Base-by-base conservation (phyloP, 2,797 vertebrate genomes). In the Monodelphis domestica region DNA sequence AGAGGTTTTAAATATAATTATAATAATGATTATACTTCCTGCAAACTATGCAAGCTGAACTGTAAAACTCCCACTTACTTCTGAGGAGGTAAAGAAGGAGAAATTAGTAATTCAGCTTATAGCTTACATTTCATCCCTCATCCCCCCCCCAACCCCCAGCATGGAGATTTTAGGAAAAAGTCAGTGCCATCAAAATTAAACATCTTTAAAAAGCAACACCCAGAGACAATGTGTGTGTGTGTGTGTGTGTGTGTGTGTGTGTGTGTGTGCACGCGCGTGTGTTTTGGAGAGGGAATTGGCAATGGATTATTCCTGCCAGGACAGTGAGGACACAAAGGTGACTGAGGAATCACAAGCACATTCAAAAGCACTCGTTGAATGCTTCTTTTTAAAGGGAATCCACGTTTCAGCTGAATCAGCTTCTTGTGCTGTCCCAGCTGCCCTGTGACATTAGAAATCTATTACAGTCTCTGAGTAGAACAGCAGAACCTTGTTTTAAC, bases 1-100 rank as follows among this genome's bases (percentile, higher is more conserved):
- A 63, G 57, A 92, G 53, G 50, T 56, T 93, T 90, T 33, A 94
- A 78, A 89, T 88, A 87, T 88, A 93, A 88, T 91, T 78, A 89
- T 59, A 94, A n/a, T 1, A 53, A 91, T 45, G 17, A 59, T 89
- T 56, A 84, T 84, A 21, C 24, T 45, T 38, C 21, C 21, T 84
- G 70, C 70, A 84, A 78, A 84, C 9, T 78, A 21, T 84, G 38
- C 24, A 45, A 84, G 45, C 38, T 11, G 17, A 26, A 84, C 21
- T 84, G 38, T 84, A 38, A 45, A 84, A 84, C 9, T 30, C 3
- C 7, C 38, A 4, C 6, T 30, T 38, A 78, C 21, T 45, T 11
- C 38, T 10, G 3, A 45, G 70, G 70, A 84, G 38, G 70, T 0
- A 21, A 45, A 84, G 45, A n/a, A 45, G 45, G 45, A 38, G 3